These are phyloP conservation scores for Centruroides vittatus DNA, from an alignment of 1,140 invertebrate species.

Conservation along the genomic window DNA sequence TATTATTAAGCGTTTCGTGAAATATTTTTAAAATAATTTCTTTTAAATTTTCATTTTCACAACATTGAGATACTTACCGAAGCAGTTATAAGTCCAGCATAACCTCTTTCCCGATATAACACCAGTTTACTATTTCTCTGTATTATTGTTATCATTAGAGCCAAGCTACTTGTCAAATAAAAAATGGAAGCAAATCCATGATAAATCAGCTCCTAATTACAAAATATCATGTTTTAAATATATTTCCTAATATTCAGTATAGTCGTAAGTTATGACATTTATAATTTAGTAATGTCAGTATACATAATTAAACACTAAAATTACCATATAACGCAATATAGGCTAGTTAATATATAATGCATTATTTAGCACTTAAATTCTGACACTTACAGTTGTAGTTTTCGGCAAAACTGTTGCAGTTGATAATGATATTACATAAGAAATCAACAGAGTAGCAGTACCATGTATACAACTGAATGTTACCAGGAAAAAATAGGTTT, in stretches of 20 bases:
- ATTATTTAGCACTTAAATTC: neutral
- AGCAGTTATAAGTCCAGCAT: slow-evolving; percentile 47
- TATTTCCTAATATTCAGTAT: neutral
- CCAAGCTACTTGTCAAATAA: slow-evolving; percentile 47
- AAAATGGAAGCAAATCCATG: slow-evolving; percentile 53
- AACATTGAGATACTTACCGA: slow-evolving; percentile 37
- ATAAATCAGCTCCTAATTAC: slow-evolving; percentile 58
- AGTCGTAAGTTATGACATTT: neutral
- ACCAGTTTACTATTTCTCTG: slow-evolving; percentile 27
- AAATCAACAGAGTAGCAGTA: slow-evolving; percentile 52
- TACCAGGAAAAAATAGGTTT: slow-evolving; percentile 57
- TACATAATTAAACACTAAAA: no score
- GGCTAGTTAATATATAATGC: no score
- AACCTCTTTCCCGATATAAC: slow-evolving; percentile 28
- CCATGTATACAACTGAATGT: slow-evolving; percentile 56
- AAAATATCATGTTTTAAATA: neutral
- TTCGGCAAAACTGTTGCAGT: slow-evolving; percentile 64
- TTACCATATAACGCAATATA: no score
- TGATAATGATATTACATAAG: slow-evolving; percentile 55
- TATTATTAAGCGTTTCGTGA: no score
- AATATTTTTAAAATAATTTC: no score
- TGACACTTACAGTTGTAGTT: slow-evolving; percentile 62
- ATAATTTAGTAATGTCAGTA: no score
- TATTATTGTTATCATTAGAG: slow-evolving; percentile 44
- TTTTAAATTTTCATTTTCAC: no score